Evolutionary conservation across 2,113 vertebrate species (phyloP).

Genomic region (Ptychochromis oligacanthus): DNA sequence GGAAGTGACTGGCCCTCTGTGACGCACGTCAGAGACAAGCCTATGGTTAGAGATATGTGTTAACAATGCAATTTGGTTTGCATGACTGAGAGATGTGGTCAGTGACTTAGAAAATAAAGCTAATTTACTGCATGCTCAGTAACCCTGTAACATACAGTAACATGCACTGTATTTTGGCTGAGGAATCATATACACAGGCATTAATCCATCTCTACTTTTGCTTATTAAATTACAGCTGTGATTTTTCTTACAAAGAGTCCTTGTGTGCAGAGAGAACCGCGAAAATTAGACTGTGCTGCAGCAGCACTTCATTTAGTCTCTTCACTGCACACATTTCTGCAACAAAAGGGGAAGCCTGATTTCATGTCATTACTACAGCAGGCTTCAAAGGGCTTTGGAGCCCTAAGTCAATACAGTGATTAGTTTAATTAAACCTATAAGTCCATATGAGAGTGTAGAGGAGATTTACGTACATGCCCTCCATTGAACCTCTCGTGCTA

Average conservation of each 20-base stretch:
- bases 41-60: constrained; percentile 28
- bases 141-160: constrained; percentile 13
- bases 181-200: constrained; percentile 14
- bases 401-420: constrained; percentile 67
- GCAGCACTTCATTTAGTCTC: constrained; percentile 47
- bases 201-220: constrained; percentile 2
- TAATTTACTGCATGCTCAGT: constrained; percentile 29
- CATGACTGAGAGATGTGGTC: constrained; percentile 39
- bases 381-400: constrained; percentile 71
- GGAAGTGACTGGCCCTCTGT: neutral
- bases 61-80: constrained; percentile 3
- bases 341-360: constrained; percentile 61
- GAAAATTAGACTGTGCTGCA: constrained; percentile 41
- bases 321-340: constrained; percentile 36
- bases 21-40: constrained; percentile 16
- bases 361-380: constrained; percentile 65
- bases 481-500: constrained; percentile 51
- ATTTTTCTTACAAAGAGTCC: constrained; percentile 24
- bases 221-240: constrained; percentile 59
- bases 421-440: constrained; percentile 78
- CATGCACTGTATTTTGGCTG: constrained; percentile 5
- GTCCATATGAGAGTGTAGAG: constrained; percentile 52
- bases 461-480: constrained; percentile 64
- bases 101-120: constrained; percentile 48
- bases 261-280: constrained; percentile 45